Evolutionary conservation across 1,140 invertebrate species (phyloP).

Genomic region (Nomia melanderi): DNA sequence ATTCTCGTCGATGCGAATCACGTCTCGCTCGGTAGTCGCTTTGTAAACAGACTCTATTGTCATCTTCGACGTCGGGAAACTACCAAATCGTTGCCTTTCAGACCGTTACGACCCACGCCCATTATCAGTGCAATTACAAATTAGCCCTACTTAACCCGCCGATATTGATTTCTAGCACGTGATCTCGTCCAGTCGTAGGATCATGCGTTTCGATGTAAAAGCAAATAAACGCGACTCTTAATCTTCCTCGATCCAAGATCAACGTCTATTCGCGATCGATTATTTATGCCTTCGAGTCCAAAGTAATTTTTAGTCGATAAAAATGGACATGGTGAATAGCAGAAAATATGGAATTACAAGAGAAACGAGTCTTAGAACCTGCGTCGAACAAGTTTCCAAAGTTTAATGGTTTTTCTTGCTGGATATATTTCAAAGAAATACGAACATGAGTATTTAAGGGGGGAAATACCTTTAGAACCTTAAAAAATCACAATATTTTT

Average conservation of each 20-base stretch:
- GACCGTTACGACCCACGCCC: slow-evolving; percentile 34
- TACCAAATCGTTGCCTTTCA: slow-evolving; percentile 56
- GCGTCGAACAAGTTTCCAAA: too few relatives aligned
- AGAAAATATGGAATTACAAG: not conserved
- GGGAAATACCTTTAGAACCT: too few relatives aligned
- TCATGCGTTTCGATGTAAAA: slow-evolving; percentile 8
- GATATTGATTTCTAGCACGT: slow-evolving; percentile 47
- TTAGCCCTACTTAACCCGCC: slow-evolving; percentile 64
- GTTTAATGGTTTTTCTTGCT: too few relatives aligned
- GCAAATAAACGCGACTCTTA: not conserved
- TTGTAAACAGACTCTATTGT: slow-evolving; percentile 35
- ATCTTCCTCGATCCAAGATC: not conserved
- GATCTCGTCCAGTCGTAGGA: slow-evolving; percentile 26
- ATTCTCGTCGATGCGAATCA: slow-evolving; percentile 18
- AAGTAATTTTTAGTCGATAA: not conserved
- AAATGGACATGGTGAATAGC: not conserved
- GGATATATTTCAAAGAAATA: too few relatives aligned
- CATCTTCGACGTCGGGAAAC: slow-evolving; percentile 23
- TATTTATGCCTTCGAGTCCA: not conserved
- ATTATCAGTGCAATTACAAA: slow-evolving; percentile 56
- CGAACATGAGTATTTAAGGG: too few relatives aligned
- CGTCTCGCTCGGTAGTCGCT: slow-evolving; percentile 9
- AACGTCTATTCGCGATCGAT: not conserved
- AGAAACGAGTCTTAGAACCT: too few relatives aligned
- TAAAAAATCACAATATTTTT: too few relatives aligned